phyloP scores from a whole-genome alignment of 2,888 invertebrate genomes.

The Tetragonisca angustula region DNA sequence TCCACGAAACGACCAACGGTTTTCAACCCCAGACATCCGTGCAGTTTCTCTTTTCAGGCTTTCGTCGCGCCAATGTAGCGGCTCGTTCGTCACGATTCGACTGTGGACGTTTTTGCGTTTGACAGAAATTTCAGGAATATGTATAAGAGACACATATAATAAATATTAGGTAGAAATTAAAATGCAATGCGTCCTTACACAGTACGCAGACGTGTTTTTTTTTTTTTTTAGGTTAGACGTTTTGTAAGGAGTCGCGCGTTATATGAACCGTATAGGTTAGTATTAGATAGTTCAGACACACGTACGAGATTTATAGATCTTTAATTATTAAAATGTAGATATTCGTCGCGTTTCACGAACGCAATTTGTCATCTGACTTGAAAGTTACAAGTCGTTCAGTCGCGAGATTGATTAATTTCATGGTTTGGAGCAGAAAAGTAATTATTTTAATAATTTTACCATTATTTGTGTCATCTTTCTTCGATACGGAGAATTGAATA shows the following conservation, averaged over 20 bases:
- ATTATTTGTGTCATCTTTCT: too few relatives aligned
- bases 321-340: background rate
- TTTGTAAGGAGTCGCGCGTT: background rate
- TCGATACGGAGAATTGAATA: too few relatives aligned
- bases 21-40: slow-evolving; percentile 2
- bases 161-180: background rate
- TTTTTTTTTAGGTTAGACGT: background rate
- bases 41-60: background rate
- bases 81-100: background rate
- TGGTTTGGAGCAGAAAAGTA: too few relatives aligned
- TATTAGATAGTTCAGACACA: background rate
- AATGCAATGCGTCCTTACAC: background rate
- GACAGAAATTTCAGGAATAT: background rate
- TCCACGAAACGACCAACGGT: slow-evolving; percentile 24
- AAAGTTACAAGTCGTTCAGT: too few relatives aligned
- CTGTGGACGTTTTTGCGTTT: background rate
- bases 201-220: background rate
- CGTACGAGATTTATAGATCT: background rate
- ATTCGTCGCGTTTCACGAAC: background rate
- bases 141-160: background rate
- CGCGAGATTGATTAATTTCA: too few relatives aligned
- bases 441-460: too few relatives aligned
- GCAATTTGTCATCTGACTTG: too few relatives aligned
- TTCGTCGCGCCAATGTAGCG: background rate
- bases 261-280: background rate